Base-by-base conservation (phyloP, 2,113 vertebrate genomes). In the Plecotus auritus region DNA sequence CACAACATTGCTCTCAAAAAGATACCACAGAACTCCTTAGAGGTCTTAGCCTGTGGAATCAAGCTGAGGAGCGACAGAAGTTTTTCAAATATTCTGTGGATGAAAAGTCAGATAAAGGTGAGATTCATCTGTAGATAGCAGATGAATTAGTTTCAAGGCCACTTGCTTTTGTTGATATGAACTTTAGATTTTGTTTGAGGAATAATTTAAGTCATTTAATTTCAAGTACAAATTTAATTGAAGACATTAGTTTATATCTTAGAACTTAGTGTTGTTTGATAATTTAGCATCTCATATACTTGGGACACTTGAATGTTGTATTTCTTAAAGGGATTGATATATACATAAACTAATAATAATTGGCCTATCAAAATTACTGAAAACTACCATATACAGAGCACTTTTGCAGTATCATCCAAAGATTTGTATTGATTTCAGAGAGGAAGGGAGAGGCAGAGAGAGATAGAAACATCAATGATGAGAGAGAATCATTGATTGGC, bases 41-140 rank as follows among this genome's bases (percentile, higher is more conserved):
- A 97, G 99, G 99, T 66, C 98, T 99, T 83, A 99, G 96, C 91
- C 97, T 99, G 66, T 99, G 99, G 99, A 99, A 98, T 94, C 99
- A 99, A 95, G 99, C 99, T 5, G 99, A 99, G 97, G 99, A 99
- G 93, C 98, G 99, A 94, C 99, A 99, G 51, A 99, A 99, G 95
- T 98, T 98, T 98, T 99, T 99, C 94, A 99, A 99, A 95, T 99
- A 99, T 82, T 99, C 99, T 6, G 99, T 99, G 97, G 99, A 99
- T 7, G 99, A 99, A 98, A 99, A 99, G 97, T 98, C 98, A 18
- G 99, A 99, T 96, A 98, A 99, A 95, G 99, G 99, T 99, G 90
- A 99, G 98, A 74, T 16, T 88, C 13, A 11, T 47, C 3, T 49
- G 72, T 54, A 47, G 18, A 23, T 69, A 40, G 17, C 35, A 12